These are phyloP conservation scores for Vidua macroura DNA, from an alignment of 2,113 vertebrate species.

Conservation along the genomic window DNA sequence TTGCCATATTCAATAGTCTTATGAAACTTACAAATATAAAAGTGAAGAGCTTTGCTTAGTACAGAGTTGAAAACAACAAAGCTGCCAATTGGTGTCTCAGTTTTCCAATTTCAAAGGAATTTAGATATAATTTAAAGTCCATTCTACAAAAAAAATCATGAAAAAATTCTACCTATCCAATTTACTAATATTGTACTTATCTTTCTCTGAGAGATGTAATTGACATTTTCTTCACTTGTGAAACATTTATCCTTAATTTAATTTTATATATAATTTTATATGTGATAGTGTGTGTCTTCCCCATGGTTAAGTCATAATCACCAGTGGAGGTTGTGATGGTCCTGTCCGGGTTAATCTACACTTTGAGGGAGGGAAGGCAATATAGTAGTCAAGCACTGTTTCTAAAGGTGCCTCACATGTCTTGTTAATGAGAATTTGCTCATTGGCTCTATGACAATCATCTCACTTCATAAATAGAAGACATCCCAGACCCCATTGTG, in stretches of 20 bases:
- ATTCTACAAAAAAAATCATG: neutral
- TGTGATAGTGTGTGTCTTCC: neutral
- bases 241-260: neutral
- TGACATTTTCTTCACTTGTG: neutral
- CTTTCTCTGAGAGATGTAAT: neutral
- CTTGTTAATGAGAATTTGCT: neutral
- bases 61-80: neutral
- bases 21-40: slow-evolving; percentile 1
- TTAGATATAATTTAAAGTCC: neutral
- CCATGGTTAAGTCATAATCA: neutral
- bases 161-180: neutral
- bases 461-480: neutral
- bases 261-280: neutral
- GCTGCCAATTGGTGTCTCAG: neutral
- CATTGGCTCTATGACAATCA: neutral
- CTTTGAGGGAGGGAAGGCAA: neutral
- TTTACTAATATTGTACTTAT: neutral
- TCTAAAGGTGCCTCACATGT: neutral
- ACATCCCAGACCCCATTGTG: neutral
- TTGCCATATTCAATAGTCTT: neutral
- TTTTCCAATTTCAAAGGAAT: neutral
- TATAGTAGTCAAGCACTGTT: neutral
- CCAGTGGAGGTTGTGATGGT: too few species aligned
- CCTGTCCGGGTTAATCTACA: neutral
- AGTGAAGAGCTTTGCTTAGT: neutral